A percentile compares a stretch with the other conserved stretches of the same genome.
Conservation (phyloP, 1,140 invertebrate species). For the Coboldia fuscipes region DNA sequence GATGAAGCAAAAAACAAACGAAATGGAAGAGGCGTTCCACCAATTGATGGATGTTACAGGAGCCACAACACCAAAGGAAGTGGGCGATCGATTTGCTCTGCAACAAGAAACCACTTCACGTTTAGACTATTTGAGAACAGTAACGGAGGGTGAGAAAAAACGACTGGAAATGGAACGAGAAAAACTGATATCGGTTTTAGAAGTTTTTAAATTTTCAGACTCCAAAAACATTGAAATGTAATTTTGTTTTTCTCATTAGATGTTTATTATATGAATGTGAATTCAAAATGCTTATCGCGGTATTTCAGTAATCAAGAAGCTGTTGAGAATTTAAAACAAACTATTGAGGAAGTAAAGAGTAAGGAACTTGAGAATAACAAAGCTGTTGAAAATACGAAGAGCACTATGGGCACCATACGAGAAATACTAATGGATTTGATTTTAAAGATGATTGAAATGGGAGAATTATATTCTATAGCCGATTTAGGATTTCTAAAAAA, state of each 20-base stretch:
- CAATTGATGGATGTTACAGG: slow-evolving; percentile 52
- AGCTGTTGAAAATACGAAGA: slow-evolving; percentile 23
- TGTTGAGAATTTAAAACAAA: slow-evolving; percentile 16
- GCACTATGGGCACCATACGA: slow-evolving; percentile 27
- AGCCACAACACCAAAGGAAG: slow-evolving; percentile 45
- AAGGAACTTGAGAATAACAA: slow-evolving; percentile 20
- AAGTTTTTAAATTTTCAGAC: slow-evolving; percentile 54
- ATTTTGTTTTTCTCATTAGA: slow-evolving; percentile 11
- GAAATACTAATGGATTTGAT: slow-evolving; percentile 20
- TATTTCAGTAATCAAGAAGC: slow-evolving; percentile 39
- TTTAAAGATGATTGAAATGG: slow-evolving; percentile 19
- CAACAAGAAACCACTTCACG: slow-evolving; percentile 46
- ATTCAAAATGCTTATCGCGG: neutral
- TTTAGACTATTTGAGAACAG: slow-evolving; percentile 39
- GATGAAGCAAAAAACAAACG: slow-evolving; percentile 19
- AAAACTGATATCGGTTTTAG: slow-evolving; percentile 39
- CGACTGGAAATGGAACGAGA: slow-evolving; percentile 42
- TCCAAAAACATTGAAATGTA: slow-evolving; percentile 58
- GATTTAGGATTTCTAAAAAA: too few relatives aligned
- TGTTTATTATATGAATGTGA: neutral
- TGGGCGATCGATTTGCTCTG: slow-evolving; percentile 44
- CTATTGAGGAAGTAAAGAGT: slow-evolving; percentile 8
- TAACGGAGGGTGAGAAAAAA: slow-evolving; percentile 48
- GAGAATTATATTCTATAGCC: too few relatives aligned
- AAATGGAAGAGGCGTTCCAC: slow-evolving; percentile 42